Evolutionary conservation across 35 echinoderm and acorn worm species (phyloP).

Genomic region (Stichopus chloronotus): DNA sequence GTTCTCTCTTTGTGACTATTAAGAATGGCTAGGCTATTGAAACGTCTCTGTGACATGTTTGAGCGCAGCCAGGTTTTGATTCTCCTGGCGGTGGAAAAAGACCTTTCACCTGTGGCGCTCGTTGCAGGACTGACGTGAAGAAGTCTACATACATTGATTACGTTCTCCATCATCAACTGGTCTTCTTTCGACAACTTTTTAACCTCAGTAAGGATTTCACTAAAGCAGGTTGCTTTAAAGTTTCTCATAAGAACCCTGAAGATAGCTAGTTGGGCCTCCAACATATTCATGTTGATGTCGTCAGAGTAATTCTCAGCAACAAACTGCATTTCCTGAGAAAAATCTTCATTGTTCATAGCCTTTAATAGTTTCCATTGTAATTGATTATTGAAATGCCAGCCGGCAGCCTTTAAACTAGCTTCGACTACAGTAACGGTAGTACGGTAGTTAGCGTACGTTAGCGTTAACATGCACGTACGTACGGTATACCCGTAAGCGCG

Average conservation of each 20-base stretch:
- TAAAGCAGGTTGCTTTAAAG: too few species aligned
- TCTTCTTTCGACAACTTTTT: constrained; percentile 13
- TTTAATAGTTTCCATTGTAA: too few species aligned
- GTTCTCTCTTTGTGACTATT: not conserved
- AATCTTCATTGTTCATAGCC: constrained; percentile 37
- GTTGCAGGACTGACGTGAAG: constrained; percentile 59
- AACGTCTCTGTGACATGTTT: constrained; percentile 35
- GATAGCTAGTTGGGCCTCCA: constrained; percentile 37
- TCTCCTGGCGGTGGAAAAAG: constrained; percentile 26
- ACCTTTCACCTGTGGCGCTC: constrained; percentile 37
- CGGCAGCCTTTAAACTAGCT: constrained; percentile 13
- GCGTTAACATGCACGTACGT: constrained; percentile 5
- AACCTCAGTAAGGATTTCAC: too few species aligned
- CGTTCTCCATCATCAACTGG: constrained; percentile 26
- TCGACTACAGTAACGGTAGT: not conserved
- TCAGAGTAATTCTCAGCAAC: constrained; percentile 30
- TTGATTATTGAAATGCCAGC: constrained; percentile 2
- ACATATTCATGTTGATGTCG: constrained; percentile 36
- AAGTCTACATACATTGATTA: constrained; percentile 24
- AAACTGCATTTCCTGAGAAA: constrained; percentile 53
- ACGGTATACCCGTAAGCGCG: not conserved
- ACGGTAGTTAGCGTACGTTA: not conserved
- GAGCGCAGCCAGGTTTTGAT: constrained; percentile 45
- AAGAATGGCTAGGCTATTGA: not conserved
- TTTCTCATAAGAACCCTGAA: constrained; percentile 42